Evolutionary conservation across 2,797 vertebrate species (phyloP).

Genomic region (Pseudochromis fuscus): DNA sequence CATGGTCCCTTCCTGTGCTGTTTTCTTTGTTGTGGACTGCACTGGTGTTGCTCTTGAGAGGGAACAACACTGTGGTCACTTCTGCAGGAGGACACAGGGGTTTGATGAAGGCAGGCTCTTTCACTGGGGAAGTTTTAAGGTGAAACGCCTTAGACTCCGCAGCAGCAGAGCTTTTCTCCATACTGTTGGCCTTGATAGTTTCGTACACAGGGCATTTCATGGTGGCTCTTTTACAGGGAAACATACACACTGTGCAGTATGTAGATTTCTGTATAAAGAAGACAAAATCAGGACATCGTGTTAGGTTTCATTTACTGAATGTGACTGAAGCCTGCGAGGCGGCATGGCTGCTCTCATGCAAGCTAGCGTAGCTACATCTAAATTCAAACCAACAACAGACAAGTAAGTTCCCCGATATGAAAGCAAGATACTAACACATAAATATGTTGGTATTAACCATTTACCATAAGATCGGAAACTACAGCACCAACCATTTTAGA

Average conservation of each 20-base stretch:
- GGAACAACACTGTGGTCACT: conserved; percentile 14
- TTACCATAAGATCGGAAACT: fast-evolving
- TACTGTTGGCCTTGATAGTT: conserved; percentile 16
- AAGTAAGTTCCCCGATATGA: fast-evolving
- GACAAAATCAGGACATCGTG: not conserved
- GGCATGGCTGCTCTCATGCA: not conserved
- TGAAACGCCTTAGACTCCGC: conserved; percentile 27
- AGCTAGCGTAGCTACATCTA: not conserved
- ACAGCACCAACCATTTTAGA: not conserved
- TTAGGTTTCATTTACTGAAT: not conserved
- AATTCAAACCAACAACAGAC: too few species aligned
- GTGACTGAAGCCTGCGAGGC: too few species aligned
- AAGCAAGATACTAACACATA: fast-evolving
- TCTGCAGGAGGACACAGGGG: conserved; percentile 31
- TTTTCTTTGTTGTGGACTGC: conserved; percentile 91
- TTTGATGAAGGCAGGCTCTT: conserved; percentile 60
- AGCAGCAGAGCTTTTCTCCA: conserved; percentile 53
- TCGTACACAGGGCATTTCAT: conserved; percentile 73
- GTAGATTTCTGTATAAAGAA: conserved; percentile 30
- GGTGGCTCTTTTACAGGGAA: conserved; percentile 1
- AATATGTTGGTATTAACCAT: fast-evolving
- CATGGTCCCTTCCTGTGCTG: conserved; percentile 54
- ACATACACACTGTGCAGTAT: conserved; percentile 2
- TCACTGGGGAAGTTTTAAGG: conserved; percentile 64
- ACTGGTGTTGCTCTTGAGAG: conserved; percentile 58